These are phyloP conservation scores for Callitettix versicolor DNA, from an alignment of 1,140 invertebrate genomes.

Conservation along the genomic window DNA sequence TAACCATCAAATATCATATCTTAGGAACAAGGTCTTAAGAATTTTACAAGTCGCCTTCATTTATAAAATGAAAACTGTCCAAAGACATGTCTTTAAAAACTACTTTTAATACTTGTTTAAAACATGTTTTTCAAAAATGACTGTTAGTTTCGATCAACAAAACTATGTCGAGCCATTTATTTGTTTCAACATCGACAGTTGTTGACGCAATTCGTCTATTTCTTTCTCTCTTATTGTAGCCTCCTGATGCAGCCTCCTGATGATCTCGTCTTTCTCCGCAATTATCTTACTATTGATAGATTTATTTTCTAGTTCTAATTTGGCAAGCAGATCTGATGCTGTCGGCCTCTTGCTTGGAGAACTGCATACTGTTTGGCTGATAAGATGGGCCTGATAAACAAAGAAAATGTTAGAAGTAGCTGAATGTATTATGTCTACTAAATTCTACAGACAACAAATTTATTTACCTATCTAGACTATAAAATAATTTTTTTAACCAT, in stretches of 20 bases:
- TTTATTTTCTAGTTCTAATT: slow-evolving; percentile 7
- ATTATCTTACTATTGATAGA: slow-evolving; percentile 2
- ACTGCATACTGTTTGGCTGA: slow-evolving; percentile 11
- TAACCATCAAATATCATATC: too few species aligned
- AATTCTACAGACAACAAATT: too few species aligned
- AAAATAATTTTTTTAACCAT: background rate
- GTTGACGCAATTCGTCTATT: slow-evolving; percentile 16
- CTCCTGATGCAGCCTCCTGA: slow-evolving; percentile 16
- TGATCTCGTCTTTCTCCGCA: slow-evolving; percentile 18
- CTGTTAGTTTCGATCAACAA: too few species aligned
- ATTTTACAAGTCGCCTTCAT: too few species aligned
- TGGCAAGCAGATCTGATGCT: slow-evolving; percentile 17
- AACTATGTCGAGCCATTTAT: too few species aligned
- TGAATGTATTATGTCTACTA: background rate
- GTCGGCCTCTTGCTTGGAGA: slow-evolving; percentile 20
- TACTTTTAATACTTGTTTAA: too few species aligned
- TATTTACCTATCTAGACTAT: background rate
- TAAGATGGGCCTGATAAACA: slow-evolving; percentile 19
- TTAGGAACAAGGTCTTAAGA: too few species aligned
- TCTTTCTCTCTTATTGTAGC: slow-evolving; percentile 18
- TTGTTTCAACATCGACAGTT: slow-evolving; percentile 11
- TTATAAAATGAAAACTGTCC: too few species aligned
- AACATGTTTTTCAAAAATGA: too few species aligned
- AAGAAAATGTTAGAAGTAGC: background rate
- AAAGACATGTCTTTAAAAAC: too few species aligned